phyloP scores from a whole-genome alignment of 2,888 invertebrate species.

The Hyalella azteca region DNA sequence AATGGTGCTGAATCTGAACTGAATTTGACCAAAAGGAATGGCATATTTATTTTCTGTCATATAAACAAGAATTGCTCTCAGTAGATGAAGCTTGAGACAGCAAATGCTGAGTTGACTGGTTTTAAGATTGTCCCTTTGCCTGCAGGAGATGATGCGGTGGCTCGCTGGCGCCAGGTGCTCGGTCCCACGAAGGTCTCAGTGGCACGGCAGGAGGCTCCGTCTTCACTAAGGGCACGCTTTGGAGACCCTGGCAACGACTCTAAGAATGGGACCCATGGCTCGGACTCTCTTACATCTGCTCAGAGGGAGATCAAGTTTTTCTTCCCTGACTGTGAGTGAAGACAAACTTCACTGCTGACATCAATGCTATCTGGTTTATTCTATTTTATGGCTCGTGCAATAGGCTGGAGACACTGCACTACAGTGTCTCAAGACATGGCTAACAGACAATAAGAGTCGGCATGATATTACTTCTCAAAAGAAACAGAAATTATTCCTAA shows the following conservation, averaged over 20 bases:
- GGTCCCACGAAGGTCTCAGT: slow-evolving; percentile 72
- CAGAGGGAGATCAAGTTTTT: slow-evolving; percentile 85
- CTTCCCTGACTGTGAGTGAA: slow-evolving; percentile 77
- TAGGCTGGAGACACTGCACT: neutral
- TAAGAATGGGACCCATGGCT: slow-evolving; percentile 81
- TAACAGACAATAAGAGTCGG: no score
- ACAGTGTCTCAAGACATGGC: neutral
- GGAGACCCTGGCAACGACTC: slow-evolving; percentile 72
- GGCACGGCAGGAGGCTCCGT: slow-evolving; percentile 75
- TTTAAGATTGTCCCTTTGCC: neutral
- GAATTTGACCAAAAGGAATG: no score
- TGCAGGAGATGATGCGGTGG: slow-evolving; percentile 71
- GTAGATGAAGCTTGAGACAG: no score
- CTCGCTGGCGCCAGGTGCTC: slow-evolving; percentile 75
- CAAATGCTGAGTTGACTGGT: no score
- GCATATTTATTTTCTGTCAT: no score
- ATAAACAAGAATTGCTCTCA: no score
- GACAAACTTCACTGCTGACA: neutral
- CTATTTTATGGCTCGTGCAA: neutral
- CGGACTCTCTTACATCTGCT: slow-evolving; percentile 72
- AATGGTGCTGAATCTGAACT: no score
- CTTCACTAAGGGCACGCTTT: slow-evolving; percentile 74
- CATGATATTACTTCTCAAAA: no score
- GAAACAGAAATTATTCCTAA: no score
- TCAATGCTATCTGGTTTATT: neutral